A percentile compares a stretch with the other conserved stretches of the same genome.
Evolutionary conservation across 2,797 vertebrate genomes (phyloP).

Genomic region (Merluccius polli): DNA sequence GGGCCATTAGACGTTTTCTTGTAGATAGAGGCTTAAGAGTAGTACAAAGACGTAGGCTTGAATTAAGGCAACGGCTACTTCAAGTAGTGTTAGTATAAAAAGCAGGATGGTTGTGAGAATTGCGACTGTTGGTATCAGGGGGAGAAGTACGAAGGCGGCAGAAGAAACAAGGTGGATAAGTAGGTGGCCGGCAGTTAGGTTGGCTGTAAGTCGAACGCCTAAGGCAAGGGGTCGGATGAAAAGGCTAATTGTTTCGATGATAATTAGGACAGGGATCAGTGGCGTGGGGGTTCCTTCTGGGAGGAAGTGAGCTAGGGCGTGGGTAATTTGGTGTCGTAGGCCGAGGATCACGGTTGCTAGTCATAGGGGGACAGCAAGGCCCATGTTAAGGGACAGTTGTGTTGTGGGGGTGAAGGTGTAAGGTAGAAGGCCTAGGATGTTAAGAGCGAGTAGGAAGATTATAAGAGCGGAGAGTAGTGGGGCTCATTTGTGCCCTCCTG

Average conservation of each 20-base stretch:
- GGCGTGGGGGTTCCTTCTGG: constrained; percentile 36
- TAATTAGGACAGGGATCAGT: constrained; percentile 13
- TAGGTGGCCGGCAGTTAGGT: constrained; percentile 26
- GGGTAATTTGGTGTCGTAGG: background rate
- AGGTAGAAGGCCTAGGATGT: constrained; percentile 5
- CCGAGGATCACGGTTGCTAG: constrained; percentile 31
- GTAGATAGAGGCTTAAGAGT: constrained; percentile 34
- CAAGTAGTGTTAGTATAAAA: accelerated
- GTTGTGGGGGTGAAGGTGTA: constrained; percentile 51
- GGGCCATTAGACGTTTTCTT: constrained; percentile 62
- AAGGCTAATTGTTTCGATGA: constrained; percentile 57
- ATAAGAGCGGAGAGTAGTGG: accelerated
- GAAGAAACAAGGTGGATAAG: constrained; percentile 30
- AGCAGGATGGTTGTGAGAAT: accelerated
- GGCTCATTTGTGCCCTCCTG: constrained; percentile 28
- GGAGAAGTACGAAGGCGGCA: accelerated
- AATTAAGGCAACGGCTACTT: constrained; percentile 36
- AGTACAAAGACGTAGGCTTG: constrained; percentile 53
- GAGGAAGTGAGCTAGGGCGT: constrained; percentile 11
- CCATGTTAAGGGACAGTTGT: constrained; percentile 28
- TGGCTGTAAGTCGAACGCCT: constrained; percentile 41
- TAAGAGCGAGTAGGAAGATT: background rate
- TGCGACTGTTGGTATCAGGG: accelerated
- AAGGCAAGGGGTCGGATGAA: constrained; percentile 39
- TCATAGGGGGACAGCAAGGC: constrained; percentile 12